These are phyloP conservation scores for Drosophila serrata DNA, from an alignment of 1,140 invertebrate genomes.

Conservation along the genomic window DNA sequence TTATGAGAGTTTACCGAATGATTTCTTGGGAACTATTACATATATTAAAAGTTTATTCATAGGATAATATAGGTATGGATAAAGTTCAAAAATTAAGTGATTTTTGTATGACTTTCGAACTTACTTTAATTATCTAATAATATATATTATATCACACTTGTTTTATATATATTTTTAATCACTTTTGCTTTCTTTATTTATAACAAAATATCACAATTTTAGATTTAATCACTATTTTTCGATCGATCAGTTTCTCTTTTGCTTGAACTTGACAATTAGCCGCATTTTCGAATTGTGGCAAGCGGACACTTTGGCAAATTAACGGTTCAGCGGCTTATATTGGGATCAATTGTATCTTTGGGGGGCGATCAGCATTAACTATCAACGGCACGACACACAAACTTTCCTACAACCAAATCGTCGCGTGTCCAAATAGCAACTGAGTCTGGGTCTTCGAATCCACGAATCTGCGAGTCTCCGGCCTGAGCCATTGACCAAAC, in stretches of 20 bases:
- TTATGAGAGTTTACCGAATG: too few relatives aligned
- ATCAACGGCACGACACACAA: constrained; percentile 21
- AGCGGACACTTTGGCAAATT: constrained; percentile 43
- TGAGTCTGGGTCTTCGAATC: constrained; percentile 44
- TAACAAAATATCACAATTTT: constrained; percentile 31
- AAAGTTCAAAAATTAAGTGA: too few relatives aligned
- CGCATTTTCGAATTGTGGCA: constrained; percentile 46
- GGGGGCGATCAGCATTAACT: constrained; percentile 6
- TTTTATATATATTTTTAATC: constrained; percentile 5
- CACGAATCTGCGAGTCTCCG: constrained; percentile 19
- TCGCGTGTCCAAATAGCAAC: constrained; percentile 62
- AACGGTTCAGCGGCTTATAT: constrained; percentile 30
- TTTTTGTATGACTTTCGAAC: not conserved
- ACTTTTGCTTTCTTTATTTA: not conserved
- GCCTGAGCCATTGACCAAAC: constrained; percentile 60
- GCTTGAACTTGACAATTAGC: constrained; percentile 59
- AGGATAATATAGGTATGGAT: not conserved
- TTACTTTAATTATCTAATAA: constrained; percentile 26
- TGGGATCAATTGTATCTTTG: constrained; percentile 47
- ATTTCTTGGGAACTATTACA: not conserved
- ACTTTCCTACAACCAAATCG: constrained; percentile 58
- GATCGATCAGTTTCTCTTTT: constrained; percentile 49
- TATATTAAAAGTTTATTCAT: not conserved
- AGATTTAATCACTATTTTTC: constrained; percentile 1
- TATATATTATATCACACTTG: constrained; percentile 32